Conservation (phyloP, 1,140 invertebrate species). For the Oryctes rhinoceros region DNA sequence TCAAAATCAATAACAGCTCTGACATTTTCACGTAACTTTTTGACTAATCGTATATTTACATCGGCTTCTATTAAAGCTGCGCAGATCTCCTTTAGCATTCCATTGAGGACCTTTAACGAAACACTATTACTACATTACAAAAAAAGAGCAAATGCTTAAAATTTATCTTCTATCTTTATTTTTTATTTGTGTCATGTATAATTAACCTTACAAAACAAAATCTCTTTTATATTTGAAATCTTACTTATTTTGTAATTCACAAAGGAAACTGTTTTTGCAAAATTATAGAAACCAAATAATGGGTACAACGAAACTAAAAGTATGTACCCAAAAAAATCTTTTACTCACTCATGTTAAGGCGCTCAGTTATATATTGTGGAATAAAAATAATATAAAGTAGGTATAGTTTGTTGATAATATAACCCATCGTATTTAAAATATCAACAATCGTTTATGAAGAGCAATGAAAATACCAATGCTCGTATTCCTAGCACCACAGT, state of each 20-base stretch:
- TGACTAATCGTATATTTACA: slow-evolving; percentile 97
- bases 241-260: no score
- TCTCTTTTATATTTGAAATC: not conserved
- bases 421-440: not conserved
- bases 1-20: slow-evolving; percentile 98
- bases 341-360: no score
- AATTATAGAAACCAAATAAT: no score
- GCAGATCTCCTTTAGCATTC: slow-evolving; percentile 99
- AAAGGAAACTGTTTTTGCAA: no score
- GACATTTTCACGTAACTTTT: slow-evolving; percentile 98
- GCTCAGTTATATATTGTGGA: not conserved
- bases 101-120: slow-evolving; percentile 87
- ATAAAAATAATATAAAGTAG: not conserved
- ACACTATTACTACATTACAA: not conserved
- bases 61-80: slow-evolving; percentile 97
- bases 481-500: not conserved
- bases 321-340: no score
- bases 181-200: not conserved
- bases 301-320: no score
- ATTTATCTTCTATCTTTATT: not conserved
- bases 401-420: not conserved
- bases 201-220: not conserved
- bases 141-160: not conserved
- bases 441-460: not conserved
- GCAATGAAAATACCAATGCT: not conserved